Evolutionary conservation across 2,797 vertebrate genomes (phyloP).

Genomic region (Pangasius krempfi): DNA sequence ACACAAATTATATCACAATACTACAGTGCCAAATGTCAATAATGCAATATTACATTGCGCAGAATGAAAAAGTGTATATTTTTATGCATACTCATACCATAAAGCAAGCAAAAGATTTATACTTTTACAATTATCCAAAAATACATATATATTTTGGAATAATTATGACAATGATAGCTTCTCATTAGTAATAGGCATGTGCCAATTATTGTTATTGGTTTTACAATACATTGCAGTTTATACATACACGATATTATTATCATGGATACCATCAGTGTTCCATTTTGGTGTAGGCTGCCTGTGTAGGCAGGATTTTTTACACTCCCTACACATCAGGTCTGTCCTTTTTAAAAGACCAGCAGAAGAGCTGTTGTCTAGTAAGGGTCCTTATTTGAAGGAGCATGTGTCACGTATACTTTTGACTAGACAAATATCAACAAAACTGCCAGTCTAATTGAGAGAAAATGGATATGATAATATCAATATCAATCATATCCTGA

Average conservation of each 20-base stretch:
- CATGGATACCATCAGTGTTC: background rate
- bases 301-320: background rate
- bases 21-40: background rate
- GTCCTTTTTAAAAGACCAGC: background rate
- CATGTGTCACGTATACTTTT: background rate
- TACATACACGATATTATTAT: background rate
- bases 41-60: background rate
- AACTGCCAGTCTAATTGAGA: too few species aligned
- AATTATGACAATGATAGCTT: background rate
- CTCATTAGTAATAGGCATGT: background rate
- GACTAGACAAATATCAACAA: too few species aligned
- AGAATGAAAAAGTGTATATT: background rate
- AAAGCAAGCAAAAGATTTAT: constrained; percentile 1
- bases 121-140: background rate
- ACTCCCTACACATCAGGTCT: background rate
- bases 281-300: background rate
- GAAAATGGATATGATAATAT: background rate
- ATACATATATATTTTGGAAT: background rate
- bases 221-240: background rate
- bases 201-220: background rate
- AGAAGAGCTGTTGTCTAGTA: background rate
- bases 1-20: background rate
- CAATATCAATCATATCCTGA: background rate
- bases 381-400: background rate
- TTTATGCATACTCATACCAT: background rate